A percentile compares a stretch with the other conserved stretches of the same genome.
These are phyloP conservation scores for Poicephalus gulielmi DNA, from an alignment of 2,113 vertebrate species.

Conservation along the genomic window DNA sequence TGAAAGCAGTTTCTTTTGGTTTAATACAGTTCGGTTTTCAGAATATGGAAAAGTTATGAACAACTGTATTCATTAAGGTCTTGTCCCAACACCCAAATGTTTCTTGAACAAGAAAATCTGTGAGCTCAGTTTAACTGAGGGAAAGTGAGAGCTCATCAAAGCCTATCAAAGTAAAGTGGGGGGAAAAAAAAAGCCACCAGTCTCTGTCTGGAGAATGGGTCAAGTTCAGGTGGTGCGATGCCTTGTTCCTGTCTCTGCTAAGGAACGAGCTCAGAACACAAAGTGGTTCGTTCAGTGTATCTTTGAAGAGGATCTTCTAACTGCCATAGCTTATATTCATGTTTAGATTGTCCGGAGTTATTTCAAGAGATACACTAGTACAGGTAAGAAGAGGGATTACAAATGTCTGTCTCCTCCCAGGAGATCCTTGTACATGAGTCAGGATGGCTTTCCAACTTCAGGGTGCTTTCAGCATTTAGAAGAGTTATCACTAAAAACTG, in stretches of 20 bases:
- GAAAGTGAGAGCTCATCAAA: neutral
- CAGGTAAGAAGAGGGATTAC: neutral
- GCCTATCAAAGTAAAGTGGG: neutral
- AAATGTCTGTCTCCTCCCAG: neutral
- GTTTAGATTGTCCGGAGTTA: neutral
- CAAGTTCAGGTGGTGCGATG: neutral
- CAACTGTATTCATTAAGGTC: neutral
- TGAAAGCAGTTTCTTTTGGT: neutral
- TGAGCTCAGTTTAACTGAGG: neutral
- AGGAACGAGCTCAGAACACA: neutral
- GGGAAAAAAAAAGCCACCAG: fast-evolving
- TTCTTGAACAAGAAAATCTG: neutral
- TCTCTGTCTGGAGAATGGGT: neutral
- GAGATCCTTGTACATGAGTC: neutral
- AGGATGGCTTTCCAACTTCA: neutral
- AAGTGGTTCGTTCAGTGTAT: neutral
- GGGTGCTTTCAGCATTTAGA: neutral
- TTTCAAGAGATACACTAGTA: neutral
- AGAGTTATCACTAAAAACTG: neutral
- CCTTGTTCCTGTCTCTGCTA: neutral
- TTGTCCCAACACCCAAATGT: neutral
- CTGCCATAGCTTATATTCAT: neutral
- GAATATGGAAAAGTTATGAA: neutral
- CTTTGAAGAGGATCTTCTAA: neutral
- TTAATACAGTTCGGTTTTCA: neutral